A percentile compares a stretch with the other conserved stretches of the same genome.
These are phyloP conservation scores for Aurelia coerulea DNA, from an alignment of 30 jellyfish, hydroid and myxozoan genomes.

Conservation along the genomic window DNA sequence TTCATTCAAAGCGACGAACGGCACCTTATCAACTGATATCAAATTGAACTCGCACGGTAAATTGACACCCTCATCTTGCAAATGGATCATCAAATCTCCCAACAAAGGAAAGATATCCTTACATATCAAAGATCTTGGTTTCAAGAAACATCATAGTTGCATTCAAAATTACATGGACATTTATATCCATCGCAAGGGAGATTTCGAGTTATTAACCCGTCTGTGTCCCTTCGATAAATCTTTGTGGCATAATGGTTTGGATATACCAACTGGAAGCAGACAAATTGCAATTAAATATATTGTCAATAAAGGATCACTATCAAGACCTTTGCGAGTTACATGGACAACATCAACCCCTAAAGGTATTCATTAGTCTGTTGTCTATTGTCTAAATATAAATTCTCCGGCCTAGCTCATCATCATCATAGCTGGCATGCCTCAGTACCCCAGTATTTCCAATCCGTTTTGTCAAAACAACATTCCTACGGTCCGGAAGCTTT, in stretches of 20 bases:
- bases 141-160: slow-evolving; percentile 21
- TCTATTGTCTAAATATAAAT: neutral
- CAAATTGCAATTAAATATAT: slow-evolving; percentile 26
- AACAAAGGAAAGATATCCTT: neutral
- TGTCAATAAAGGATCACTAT: neutral
- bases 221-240: slow-evolving; percentile 49
- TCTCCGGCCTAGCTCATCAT: neutral
- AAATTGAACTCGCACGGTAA: neutral
- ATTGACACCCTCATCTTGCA: slow-evolving; percentile 11
- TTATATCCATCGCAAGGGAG: neutral
- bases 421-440: too few relatives aligned
- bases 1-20: slow-evolving; percentile 30
- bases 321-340: slow-evolving; percentile 8
- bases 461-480: too few relatives aligned
- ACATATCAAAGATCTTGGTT: slow-evolving; percentile 50
- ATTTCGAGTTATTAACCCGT: slow-evolving; percentile 20
- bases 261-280: slow-evolving; percentile 48
- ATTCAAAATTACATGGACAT: slow-evolving; percentile 38
- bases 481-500: too few relatives aligned
- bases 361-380: neutral
- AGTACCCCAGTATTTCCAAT: too few relatives aligned
- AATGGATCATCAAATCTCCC: slow-evolving; percentile 61
- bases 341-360: slow-evolving; percentile 29
- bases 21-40: slow-evolving; percentile 2
- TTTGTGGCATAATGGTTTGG: slow-evolving; percentile 12